Base-by-base conservation (phyloP, 2,797 vertebrate species). In the Epinephelus coioides region DNA sequence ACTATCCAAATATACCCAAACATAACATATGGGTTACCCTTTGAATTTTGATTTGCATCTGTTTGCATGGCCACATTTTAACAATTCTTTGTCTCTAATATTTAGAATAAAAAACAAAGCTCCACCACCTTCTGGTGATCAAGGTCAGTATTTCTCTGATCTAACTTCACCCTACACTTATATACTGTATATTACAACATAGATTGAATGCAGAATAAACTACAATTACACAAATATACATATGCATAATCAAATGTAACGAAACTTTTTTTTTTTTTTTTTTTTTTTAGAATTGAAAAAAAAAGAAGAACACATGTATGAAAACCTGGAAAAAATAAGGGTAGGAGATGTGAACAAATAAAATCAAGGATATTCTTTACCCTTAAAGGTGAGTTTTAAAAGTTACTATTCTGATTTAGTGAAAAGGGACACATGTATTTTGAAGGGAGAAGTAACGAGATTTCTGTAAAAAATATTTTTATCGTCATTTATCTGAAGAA, bases 341-440 rank as follows among this genome's bases (percentile, higher is more conserved):
- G 34, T 2, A 8, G 6, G 7, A 34, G 34, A 34, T 34, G 34
- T 34, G 34, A 34, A 34, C 34, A 34, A 34, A 7, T 34, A 34
- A 34, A 34, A 1, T 34, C 34, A 34, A 34, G 1, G 2, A 8
- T 34, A 44, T 23, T 21, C 25, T 51, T 43, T 25, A 1, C 10
- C 6, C 50, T 56, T 19, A 4, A 8, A 64, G 74, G 79, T 73
- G 47, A 57, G 69, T 77, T 46, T 62, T 63, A 0, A 46, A 46
- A 3, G 9, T 30, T 4, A 34, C 19, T 56, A 14, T 15, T 70
- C 8, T 23, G 17, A n/a, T 2, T 0, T 5, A 8, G 1, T 6
- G 17, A 27, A 25, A 19, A 34, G 3, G 1, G 1, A 34, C 62
- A 18, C 5, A 55, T 17, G 15, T 38, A n/a, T 25, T 34, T 46